phyloP scores from a whole-genome alignment of 1,140 invertebrate genomes.

The Ctenoplectra terminalis region DNA sequence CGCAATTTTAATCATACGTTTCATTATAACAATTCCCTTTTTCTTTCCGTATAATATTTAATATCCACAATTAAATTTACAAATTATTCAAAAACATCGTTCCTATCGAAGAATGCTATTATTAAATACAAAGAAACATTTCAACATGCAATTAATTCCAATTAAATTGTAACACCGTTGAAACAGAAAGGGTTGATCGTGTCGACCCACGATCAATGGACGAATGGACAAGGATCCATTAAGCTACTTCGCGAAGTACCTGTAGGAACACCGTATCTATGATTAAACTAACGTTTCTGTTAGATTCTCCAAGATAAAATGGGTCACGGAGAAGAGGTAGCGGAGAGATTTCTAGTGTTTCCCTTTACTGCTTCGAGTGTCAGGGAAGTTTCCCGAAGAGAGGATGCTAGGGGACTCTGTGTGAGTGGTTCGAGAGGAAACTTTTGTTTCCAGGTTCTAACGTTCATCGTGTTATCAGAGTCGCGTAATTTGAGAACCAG shows the following conservation, averaged over 20 bases:
- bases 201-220: too few relatives aligned
- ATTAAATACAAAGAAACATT: too few relatives aligned
- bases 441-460: conserved; percentile 14
- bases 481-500: conserved; percentile 4
- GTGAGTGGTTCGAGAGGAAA: conserved; percentile 11
- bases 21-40: background rate
- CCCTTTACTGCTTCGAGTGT: background rate
- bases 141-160: too few relatives aligned
- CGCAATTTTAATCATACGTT: background rate
- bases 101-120: too few relatives aligned
- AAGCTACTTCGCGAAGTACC: background rate
- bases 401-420: too few relatives aligned
- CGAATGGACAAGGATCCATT: background rate
- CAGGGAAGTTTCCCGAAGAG: conserved; percentile 1
- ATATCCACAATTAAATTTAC: too few relatives aligned
- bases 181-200: background rate
- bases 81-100: too few relatives aligned
- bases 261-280: background rate
- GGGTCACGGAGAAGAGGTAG: background rate
- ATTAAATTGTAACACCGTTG: background rate
- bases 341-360: background rate
- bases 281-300: background rate
- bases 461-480: background rate
- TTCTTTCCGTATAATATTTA: too few relatives aligned
- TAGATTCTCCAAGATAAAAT: background rate